Conservation (phyloP, 2,888 invertebrate genomes). For the Hymenopus coronatus region DNA sequence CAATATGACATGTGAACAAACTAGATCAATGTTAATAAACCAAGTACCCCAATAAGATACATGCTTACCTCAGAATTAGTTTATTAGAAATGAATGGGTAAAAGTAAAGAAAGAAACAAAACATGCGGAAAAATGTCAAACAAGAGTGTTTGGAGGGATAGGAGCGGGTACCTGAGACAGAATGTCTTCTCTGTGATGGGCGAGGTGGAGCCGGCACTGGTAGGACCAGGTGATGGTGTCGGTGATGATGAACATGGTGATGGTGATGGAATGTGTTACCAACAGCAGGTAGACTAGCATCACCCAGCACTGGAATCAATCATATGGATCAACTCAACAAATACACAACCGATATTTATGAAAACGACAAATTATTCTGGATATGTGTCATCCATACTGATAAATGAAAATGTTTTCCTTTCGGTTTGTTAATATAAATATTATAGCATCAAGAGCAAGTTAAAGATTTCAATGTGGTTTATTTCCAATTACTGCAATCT, state of each 20-base stretch:
- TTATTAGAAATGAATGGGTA: not conserved
- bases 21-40: not conserved
- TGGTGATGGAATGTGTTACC: slow-evolving; percentile 24
- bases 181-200: slow-evolving; percentile 45
- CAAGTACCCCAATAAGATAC: not conserved
- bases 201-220: slow-evolving; percentile 27
- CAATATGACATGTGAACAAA: not conserved
- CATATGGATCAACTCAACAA: not conserved
- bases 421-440: not conserved
- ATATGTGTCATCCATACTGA: not conserved
- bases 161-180: slow-evolving; percentile 44
- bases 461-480: not conserved
- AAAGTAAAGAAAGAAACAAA: not conserved
- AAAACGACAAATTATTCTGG: not conserved
- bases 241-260: slow-evolving; percentile 24
- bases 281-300: slow-evolving; percentile 29
- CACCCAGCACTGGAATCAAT: slow-evolving; percentile 28
- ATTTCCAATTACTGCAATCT: not conserved
- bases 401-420: not conserved
- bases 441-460: not conserved
- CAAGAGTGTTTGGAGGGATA: not conserved
- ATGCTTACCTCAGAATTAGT: not conserved
- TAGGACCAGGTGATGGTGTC: slow-evolving; percentile 16
- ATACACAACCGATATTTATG: not conserved
- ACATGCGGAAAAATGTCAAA: not conserved